Percentiles rank a stretch among this genome's conserved stretches.
These are phyloP conservation scores for Isurus oxyrinchus DNA, from an alignment of 2,113 vertebrate species.

Conservation along the genomic window DNA sequence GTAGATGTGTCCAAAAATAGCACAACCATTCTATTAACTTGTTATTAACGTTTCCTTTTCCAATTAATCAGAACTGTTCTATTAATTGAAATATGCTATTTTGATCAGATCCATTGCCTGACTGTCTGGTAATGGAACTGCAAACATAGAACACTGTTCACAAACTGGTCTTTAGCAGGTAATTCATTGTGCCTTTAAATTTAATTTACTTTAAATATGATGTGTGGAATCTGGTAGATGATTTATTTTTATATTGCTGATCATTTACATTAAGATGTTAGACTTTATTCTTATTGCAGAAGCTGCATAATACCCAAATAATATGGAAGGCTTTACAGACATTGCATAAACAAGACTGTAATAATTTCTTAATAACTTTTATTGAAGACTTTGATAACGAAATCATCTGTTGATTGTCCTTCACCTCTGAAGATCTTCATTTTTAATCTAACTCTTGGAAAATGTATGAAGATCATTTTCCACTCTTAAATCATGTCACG, in stretches of 20 bases:
- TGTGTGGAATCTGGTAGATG: neutral
- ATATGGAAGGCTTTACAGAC: neutral
- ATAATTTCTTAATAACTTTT: neutral
- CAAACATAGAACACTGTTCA: neutral
- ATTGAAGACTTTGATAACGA: neutral
- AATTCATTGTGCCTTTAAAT: conserved; percentile 1
- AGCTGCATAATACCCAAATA: neutral
- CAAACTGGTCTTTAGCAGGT: neutral
- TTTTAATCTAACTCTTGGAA: neutral
- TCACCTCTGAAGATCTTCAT: neutral
- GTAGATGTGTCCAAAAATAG: neutral
- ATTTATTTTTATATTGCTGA: neutral
- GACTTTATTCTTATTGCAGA: neutral
- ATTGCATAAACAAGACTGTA: neutral
- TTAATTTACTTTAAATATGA: neutral
- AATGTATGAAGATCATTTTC: neutral
- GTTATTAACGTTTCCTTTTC: neutral
- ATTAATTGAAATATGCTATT: neutral
- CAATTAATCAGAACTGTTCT: neutral
- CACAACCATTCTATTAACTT: neutral
- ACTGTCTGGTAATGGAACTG: neutral
- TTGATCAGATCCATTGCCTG: neutral
- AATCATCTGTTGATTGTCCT: neutral
- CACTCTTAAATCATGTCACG: neutral
- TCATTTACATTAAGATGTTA: neutral